These are phyloP conservation scores for Setophaga petechia DNA, from an alignment of 2,113 vertebrate species.

Conservation along the genomic window DNA sequence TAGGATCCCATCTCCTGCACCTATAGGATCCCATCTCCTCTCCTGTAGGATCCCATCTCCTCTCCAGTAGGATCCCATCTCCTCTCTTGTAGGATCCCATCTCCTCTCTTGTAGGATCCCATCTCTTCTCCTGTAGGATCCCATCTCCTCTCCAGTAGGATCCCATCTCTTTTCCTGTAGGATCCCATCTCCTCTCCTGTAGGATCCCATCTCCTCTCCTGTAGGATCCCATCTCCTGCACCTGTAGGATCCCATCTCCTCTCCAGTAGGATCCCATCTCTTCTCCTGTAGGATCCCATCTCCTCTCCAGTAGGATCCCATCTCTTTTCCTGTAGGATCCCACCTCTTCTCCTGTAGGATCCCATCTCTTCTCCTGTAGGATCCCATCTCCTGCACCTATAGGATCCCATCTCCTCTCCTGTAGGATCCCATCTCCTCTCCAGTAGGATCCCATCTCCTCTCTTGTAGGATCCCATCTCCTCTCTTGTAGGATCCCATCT, in stretches of 20 bases:
- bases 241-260: too few relatives aligned
- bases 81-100: accelerated
- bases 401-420: accelerated
- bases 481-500: accelerated
- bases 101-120: accelerated
- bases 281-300: too few relatives aligned
- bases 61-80: not conserved
- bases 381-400: not conserved
- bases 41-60: accelerated
- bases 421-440: accelerated
- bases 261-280: accelerated
- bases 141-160: too few relatives aligned
- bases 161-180: not conserved
- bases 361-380: accelerated
- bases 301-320: too few relatives aligned
- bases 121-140: accelerated
- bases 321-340: too few relatives aligned
- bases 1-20: accelerated
- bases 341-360: accelerated
- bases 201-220: too few relatives aligned
- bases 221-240: too few relatives aligned
- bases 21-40: not conserved
- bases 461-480: accelerated
- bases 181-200: accelerated
- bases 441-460: not conserved